Percentiles rank a stretch among this genome's conserved stretches.
These are phyloP conservation scores for Phaetusa simplex DNA, from an alignment of 2,113 vertebrate genomes.

Conservation along the genomic window DNA sequence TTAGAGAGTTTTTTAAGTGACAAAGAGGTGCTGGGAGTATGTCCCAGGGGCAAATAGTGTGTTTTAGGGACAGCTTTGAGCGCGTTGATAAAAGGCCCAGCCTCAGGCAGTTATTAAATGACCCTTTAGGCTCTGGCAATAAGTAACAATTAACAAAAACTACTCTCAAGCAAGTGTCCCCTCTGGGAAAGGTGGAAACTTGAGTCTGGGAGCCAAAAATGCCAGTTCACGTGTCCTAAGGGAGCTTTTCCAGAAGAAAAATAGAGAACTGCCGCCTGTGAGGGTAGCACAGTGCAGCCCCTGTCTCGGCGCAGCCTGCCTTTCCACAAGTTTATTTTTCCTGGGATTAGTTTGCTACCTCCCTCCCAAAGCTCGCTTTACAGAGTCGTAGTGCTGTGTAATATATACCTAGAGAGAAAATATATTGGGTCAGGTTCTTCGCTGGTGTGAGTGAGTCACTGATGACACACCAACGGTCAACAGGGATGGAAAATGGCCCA, in stretches of 20 bases:
- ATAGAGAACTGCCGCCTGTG: not conserved
- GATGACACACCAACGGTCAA: not conserved
- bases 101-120: not conserved
- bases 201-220: not conserved
- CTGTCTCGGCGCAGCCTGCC: not conserved
- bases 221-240: not conserved
- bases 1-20: not conserved
- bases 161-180: not conserved
- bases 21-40: not conserved
- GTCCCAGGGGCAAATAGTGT: not conserved
- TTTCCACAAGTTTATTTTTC: constrained; percentile 33
- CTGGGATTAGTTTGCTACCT: constrained; percentile 19
- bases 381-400: not conserved
- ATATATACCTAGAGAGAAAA: not conserved
- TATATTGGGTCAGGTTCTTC: not conserved
- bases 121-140: not conserved
- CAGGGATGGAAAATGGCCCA: not conserved
- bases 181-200: not conserved
- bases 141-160: not conserved
- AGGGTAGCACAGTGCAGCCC: not conserved
- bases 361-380: not conserved
- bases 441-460: not conserved
- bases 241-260: not conserved
- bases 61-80: not conserved
- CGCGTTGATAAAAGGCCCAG: accelerated